Conservation (phyloP, 2,888 invertebrate genomes). For the Scaptodrosophila latifasciaeformis region DNA sequence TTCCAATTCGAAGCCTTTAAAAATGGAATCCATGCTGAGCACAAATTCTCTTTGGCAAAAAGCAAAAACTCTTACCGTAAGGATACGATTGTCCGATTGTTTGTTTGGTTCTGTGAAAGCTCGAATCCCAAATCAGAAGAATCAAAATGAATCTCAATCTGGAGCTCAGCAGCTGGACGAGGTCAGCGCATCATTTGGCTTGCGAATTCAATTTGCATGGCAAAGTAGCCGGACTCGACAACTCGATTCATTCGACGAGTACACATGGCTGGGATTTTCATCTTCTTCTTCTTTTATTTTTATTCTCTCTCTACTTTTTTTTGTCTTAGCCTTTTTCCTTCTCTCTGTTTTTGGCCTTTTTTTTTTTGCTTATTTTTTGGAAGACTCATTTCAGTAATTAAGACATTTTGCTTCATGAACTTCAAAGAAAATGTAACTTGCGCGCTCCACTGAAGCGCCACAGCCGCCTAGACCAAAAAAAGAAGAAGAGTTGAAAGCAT, state of each 20-base stretch:
- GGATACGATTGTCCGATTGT: too few relatives aligned
- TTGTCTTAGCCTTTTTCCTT: slow-evolving; percentile 5
- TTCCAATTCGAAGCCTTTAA: too few relatives aligned
- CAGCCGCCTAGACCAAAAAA: too few relatives aligned
- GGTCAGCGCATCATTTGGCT: slow-evolving; percentile 6
- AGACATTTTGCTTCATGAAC: slow-evolving; percentile 55
- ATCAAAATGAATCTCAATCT: slow-evolving; percentile 40
- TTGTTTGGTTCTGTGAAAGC: slow-evolving; percentile 3
- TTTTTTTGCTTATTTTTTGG: background rate
- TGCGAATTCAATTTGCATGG: too few relatives aligned
- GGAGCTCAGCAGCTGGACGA: slow-evolving; percentile 10
- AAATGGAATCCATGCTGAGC: too few relatives aligned
- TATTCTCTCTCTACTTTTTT: background rate
- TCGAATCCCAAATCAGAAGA: slow-evolving; percentile 45
- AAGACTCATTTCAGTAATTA: slow-evolving; percentile 47
- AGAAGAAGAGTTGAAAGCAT: too few relatives aligned
- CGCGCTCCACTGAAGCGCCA: slow-evolving; percentile 27
- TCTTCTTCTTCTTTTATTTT: slow-evolving; percentile 1
- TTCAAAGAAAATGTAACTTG: slow-evolving; percentile 48
- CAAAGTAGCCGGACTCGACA: too few relatives aligned
- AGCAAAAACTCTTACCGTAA: too few relatives aligned
- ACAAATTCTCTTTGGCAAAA: too few relatives aligned
- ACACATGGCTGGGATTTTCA: too few relatives aligned
- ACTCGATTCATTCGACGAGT: too few relatives aligned
- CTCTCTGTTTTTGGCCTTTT: background rate